Base-by-base conservation (phyloP, 2,888 invertebrate genomes). In the Siphlonurus alternatus region DNA sequence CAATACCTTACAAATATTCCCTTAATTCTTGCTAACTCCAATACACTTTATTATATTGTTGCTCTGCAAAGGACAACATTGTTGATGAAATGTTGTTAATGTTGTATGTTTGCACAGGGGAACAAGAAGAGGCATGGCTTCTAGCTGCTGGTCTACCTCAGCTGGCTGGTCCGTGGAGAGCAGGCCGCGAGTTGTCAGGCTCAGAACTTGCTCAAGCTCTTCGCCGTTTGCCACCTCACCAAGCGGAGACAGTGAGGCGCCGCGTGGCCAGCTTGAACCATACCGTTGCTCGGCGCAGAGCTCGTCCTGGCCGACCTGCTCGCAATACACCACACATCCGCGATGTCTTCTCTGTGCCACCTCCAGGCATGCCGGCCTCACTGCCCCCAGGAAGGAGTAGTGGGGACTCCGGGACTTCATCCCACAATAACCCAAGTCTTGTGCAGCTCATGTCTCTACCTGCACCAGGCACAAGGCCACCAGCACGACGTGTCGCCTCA, bases 111-210 rank as follows among this genome's bases (percentile, higher is more conserved):
- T n/a, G n/a, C n/a, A 22, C 22, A 56, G 88, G 86, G 68, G 87
- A 88, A 74, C 81, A 84, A 71, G 89, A 89, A 71, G 83, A 86
- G 10, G 87, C 86, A 74, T 89, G 88, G 85, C 78, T 89, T 61
- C 82, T 83, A 66, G 81, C 86, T 25, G 88, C 87, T 0, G 89
- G 89, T 1, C 79, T 88, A 70, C 82, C 83, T 0, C 83, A 86
- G 69, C 78, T 89, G 68, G 83, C 85, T 62, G 85, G 83, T 68
- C 82, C 86, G 19, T 86, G 85, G 79, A 83, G 83, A 73, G 82
- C 82, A 51, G 87, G 87, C 23, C 79, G 83, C 70, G 84, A 84
- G 72, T 84, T 86, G 67, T 77, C 80, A 59, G 84, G 85, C 73
- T 79, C 81, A 66, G 81, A 85, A 74, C 79, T 86, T 74, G 80